These are phyloP conservation scores for Aegithalos caudatus DNA, from an alignment of 2,113 vertebrate genomes.

Conservation along the genomic window DNA sequence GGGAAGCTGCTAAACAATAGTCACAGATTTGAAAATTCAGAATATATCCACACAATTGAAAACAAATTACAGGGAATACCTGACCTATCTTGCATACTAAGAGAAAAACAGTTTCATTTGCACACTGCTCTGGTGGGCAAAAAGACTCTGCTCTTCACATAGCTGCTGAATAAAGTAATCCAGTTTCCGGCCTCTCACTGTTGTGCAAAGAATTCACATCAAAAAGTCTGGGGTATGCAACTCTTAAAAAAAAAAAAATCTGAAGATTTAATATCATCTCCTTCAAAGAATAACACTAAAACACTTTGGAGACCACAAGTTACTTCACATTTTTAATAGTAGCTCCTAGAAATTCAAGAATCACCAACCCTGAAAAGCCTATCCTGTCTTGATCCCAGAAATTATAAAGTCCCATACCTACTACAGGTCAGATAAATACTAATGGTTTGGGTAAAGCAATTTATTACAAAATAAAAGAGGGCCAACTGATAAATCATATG, in stretches of 20 bases:
- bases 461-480: background rate
- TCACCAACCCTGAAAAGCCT: background rate
- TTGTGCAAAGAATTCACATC: background rate
- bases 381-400: background rate
- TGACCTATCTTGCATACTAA: background rate
- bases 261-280: background rate
- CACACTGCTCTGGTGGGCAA: background rate
- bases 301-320: background rate
- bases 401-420: background rate
- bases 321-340: background rate
- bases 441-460: background rate
- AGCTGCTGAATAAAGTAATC: background rate
- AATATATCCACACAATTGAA: background rate
- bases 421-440: background rate
- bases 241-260: background rate
- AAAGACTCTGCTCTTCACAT: fast-evolving
- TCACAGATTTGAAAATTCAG: background rate
- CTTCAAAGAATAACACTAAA: background rate
- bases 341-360: background rate
- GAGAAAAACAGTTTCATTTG: background rate
- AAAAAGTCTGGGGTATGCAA: background rate
- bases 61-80: background rate
- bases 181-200: background rate
- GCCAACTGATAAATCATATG: background rate
- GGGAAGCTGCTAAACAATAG: background rate